Percentiles rank a stretch among this genome's conserved stretches.
phyloP scores from a whole-genome alignment of 2,113 vertebrate genomes.

The Tupaia chinensis region DNA sequence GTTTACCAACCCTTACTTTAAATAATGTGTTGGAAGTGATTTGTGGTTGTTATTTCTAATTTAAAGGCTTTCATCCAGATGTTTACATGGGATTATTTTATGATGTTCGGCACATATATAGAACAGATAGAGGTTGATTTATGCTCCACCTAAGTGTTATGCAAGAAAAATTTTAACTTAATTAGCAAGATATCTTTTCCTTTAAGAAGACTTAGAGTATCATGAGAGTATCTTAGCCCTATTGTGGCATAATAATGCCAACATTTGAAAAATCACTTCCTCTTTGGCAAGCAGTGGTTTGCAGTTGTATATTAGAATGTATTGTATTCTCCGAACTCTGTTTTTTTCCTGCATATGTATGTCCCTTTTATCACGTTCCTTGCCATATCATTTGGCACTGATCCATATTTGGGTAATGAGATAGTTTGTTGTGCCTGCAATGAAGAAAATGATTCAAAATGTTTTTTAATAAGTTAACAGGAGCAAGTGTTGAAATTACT shows the following conservation, averaged over 20 bases:
- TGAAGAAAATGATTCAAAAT: conserved; percentile 84
- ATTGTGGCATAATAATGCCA: neutral
- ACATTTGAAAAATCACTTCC: neutral
- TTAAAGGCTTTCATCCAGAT: neutral
- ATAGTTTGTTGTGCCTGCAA: conserved; percentile 85
- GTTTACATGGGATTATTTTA: conserved; percentile 9
- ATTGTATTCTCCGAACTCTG: neutral
- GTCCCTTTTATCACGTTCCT: conserved; percentile 39
- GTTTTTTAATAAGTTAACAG: conserved; percentile 84
- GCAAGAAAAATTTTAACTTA: neutral
- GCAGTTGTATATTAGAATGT: neutral
- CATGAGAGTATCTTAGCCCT: neutral
- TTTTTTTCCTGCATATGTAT: neutral
- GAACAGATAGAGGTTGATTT: neutral
- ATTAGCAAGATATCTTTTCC: conserved; percentile 10
- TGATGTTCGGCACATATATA: neutral
- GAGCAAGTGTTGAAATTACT: conserved; percentile 83
- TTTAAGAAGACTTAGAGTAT: neutral
- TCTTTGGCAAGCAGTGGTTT: neutral
- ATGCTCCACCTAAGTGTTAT: neutral
- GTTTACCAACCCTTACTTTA: conserved; percentile 17
- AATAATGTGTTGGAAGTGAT: neutral
- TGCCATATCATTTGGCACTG: conserved; percentile 68
- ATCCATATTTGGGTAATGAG: conserved; percentile 79
- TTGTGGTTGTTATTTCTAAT: neutral